Evolutionary conservation across 2,797 vertebrate genomes (phyloP), one percentile per base, ranked within the genome.

Genomic region (Dermochelys coriacea): DNA sequence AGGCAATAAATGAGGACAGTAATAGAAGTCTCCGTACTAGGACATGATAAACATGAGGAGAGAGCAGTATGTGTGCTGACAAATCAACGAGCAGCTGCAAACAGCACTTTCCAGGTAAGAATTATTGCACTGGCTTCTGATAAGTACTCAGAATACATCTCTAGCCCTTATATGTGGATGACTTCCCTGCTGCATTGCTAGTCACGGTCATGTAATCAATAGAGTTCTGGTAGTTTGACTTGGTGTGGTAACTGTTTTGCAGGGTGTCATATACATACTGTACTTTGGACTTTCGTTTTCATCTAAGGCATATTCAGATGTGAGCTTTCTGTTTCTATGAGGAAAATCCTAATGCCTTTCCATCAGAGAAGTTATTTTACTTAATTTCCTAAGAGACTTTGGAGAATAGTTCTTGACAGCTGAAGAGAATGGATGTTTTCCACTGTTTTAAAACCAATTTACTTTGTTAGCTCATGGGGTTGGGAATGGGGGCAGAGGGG

Each of bases 81-180:
- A 98, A 98, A 95, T 96, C 93, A 90, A 94, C 91, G 86, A 97
- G 96, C 93, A 97, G 98, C 98, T 98, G 97, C 96, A 98, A 98
- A 97, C 97, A 95, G 94, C 96, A n/a, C 94, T 98, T 97, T 97
- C 95, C 97, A 97, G 96, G 98, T 98, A 98, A 98, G 97, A 97
- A 97, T 96, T 96, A 97, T 95, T 97, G 98, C 34, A 37, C 95
- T 45, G 0, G 5, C 94, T 97, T 97, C 97, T 95, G 98, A 98
- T 98, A 98, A 98, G 97, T 96, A 78, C 97, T 94, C 95, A 97
- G 97, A 98, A 98, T 98, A 97, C 96, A 97, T 88, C 91, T 97
- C 96, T 96, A 96, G 23, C 77, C 81, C 82, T 80, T 95, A 82
- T 94, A 94, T 14, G 68, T 84, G 92, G 84, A 82, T 0, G 5